phyloP scores from a whole-genome alignment of 2,113 vertebrate species.

The Alethe castanea region DNA sequence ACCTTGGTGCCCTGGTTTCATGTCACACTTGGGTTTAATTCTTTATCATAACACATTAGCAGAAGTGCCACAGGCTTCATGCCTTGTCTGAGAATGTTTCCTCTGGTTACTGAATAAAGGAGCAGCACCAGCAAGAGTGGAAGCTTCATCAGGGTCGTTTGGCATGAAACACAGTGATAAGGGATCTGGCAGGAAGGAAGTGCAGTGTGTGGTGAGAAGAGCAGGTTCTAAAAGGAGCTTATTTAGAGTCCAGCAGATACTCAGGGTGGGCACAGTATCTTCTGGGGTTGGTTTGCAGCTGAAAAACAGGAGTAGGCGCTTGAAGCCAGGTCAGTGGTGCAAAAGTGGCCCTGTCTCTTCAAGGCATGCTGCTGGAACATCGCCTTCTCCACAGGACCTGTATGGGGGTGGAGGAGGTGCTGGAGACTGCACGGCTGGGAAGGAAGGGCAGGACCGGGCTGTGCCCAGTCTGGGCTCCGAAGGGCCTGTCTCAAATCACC shows the following conservation, averaged over 20 bases:
- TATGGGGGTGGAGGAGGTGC: neutral
- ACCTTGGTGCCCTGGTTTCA: neutral
- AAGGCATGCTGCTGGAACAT: neutral
- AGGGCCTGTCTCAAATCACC: neutral
- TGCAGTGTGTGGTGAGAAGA: neutral
- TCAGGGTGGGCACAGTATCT: neutral
- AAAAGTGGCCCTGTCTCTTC: fast-evolving
- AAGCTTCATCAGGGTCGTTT: neutral
- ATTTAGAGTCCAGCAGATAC: neutral
- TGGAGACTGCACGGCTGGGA: neutral
- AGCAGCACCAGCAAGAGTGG: neutral
- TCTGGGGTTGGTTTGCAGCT: neutral
- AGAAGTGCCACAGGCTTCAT: fast-evolving
- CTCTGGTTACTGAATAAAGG: neutral
- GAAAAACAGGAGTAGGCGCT: neutral
- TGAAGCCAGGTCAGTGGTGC: neutral
- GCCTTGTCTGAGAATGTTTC: neutral
- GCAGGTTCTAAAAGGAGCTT: neutral
- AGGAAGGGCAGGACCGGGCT: fast-evolving
- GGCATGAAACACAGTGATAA: neutral
- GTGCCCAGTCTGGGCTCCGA: fast-evolving
- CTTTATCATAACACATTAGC: neutral
- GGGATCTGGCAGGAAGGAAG: constrained; percentile 9
- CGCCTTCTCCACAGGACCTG: fast-evolving
- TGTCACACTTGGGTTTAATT: neutral